Percentiles rank a stretch among this genome's conserved stretches.
Conservation (phyloP, 2,113 vertebrate genomes). For the Tretioscincus oriximinensis region DNA sequence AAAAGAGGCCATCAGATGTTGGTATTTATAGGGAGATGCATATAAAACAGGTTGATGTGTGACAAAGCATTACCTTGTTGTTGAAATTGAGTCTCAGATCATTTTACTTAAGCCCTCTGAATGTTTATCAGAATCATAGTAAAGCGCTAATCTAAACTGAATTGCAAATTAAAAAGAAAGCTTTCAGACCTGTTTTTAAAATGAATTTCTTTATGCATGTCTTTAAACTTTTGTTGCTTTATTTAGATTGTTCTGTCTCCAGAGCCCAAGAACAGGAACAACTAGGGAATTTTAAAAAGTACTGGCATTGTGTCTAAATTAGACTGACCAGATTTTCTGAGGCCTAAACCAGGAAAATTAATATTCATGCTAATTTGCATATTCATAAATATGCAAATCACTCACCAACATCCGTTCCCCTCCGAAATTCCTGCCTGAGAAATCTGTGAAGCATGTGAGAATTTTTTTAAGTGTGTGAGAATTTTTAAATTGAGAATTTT, state of each 20-base stretch:
- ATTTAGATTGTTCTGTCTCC: neutral
- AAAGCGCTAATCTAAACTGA: neutral
- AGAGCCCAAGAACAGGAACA: neutral
- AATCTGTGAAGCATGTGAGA: too few species aligned
- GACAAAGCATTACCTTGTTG: too few species aligned
- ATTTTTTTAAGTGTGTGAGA: too few species aligned
- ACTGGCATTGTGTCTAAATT: neutral
- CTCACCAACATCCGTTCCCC: too few species aligned
- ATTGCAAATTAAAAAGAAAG: neutral
- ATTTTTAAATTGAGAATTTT: too few species aligned
- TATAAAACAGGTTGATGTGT: too few species aligned
- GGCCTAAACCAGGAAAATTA: neutral
- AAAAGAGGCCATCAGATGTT: too few species aligned
- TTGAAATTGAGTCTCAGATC: neutral
- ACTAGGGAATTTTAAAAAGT: neutral
- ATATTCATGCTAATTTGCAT: too few species aligned
- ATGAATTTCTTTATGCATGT: neutral
- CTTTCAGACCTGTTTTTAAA: neutral
- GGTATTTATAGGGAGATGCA: too few species aligned
- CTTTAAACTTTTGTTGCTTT: neutral
- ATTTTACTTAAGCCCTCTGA: neutral
- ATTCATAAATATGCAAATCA: too few species aligned
- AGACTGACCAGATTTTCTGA: neutral
- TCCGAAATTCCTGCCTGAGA: too few species aligned
- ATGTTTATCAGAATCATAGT: neutral